Evolutionary conservation across 2,113 vertebrate genomes (phyloP).

Genomic region (Eupsittula cactorum): DNA sequence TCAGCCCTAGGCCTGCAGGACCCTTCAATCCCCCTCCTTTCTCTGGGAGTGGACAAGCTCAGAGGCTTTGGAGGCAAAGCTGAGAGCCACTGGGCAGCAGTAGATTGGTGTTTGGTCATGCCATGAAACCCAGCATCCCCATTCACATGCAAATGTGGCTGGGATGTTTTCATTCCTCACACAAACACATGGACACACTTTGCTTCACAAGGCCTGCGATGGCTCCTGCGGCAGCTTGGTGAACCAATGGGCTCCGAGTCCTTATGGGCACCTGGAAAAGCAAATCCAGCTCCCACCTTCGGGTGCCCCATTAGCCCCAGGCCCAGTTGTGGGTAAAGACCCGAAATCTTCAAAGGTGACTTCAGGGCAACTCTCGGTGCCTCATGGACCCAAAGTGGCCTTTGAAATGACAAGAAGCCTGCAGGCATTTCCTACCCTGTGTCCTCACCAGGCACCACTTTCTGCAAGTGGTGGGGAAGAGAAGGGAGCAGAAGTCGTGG

Average conservation of each 20-base stretch:
- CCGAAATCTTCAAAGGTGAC: neutral
- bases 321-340: neutral
- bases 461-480: neutral
- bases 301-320: neutral
- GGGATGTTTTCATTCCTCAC: neutral
- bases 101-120: neutral
- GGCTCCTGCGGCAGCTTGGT: neutral
- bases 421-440: fast-evolving
- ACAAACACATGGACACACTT: fast-evolving
- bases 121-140: neutral
- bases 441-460: neutral
- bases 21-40: neutral
- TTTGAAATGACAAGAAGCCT: neutral
- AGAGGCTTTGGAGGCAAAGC: neutral
- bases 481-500: neutral
- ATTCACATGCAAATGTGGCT: neutral
- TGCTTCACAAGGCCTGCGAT: neutral
- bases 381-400: neutral
- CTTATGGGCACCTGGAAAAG: fast-evolving
- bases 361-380: neutral
- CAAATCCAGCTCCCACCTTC: neutral
- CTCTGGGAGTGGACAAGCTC: neutral
- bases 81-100: neutral
- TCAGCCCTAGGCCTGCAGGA: neutral
- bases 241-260: neutral